Evolutionary conservation across 2,797 vertebrate species (phyloP).

Genomic region (Acrossocheilus wenchowensis): DNA sequence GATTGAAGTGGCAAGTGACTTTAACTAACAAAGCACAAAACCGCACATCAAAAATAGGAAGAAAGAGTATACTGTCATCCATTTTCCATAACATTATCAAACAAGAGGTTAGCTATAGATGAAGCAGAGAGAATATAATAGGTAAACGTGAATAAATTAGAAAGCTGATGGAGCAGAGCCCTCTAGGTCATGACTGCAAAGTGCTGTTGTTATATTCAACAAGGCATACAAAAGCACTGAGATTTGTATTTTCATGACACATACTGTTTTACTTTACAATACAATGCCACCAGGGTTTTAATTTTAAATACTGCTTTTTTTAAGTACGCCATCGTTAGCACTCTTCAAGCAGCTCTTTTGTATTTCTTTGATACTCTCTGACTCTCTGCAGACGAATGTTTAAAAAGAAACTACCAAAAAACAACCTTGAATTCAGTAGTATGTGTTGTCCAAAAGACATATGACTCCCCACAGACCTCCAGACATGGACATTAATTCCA

Average conservation of each 20-base stretch:
- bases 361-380: slow-evolving; percentile 4
- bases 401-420: slow-evolving; percentile 16
- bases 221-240: slow-evolving; percentile 3
- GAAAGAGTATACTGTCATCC: neutral
- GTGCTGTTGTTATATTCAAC: slow-evolving; percentile 16
- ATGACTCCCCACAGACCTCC: slow-evolving; percentile 7
- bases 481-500: slow-evolving; percentile 23
- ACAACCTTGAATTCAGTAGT: slow-evolving; percentile 1
- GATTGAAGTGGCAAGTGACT: neutral
- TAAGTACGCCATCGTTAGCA: neutral
- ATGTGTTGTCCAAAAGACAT: slow-evolving; percentile 33
- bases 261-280: neutral
- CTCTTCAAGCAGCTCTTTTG: neutral
- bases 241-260: slow-evolving; percentile 6
- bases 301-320: neutral
- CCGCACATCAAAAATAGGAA: neutral
- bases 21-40: neutral
- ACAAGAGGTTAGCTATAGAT: slow-evolving; percentile 2
- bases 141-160: slow-evolving; percentile 23
- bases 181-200: slow-evolving; percentile 21
- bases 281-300: neutral
- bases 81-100: neutral
- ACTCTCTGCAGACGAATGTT: neutral
- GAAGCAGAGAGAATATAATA: neutral
- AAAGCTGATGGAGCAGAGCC: slow-evolving; percentile 43